A percentile compares a stretch with the other conserved stretches of the same genome.
Evolutionary conservation across 2,888 invertebrate genomes (phyloP).

Genomic region (Nemotelus pantherinus): DNA sequence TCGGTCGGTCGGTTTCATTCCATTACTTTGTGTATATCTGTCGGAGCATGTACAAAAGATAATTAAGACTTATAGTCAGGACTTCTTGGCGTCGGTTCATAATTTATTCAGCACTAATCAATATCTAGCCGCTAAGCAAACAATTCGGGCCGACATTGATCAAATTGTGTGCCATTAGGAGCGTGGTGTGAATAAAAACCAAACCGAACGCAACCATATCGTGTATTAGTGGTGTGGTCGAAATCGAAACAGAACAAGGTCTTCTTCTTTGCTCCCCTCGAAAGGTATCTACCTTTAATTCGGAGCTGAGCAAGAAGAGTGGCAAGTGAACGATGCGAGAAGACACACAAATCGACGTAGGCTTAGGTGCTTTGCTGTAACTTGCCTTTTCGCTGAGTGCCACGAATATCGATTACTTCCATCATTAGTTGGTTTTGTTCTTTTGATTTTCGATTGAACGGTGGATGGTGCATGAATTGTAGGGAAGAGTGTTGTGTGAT

Average conservation of each 20-base stretch:
- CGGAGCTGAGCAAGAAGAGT: background rate
- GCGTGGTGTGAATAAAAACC: constrained; percentile 24
- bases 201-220: background rate
- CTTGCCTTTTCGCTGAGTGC: background rate
- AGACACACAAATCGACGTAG: background rate
- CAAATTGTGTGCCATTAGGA: constrained; percentile 35
- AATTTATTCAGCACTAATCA: constrained; percentile 39
- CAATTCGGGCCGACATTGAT: constrained; percentile 35
- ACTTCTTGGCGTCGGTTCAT: constrained; percentile 36
- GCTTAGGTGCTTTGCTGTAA: background rate
- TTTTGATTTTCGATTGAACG: background rate
- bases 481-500: background rate
- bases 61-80: constrained; percentile 36
- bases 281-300: too few species aligned
- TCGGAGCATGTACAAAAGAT: constrained; percentile 14
- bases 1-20: background rate
- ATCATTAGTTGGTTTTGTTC: background rate
- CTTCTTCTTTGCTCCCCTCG: too few species aligned
- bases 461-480: background rate
- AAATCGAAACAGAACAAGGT: too few species aligned
- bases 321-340: background rate
- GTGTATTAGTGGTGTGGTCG: too few species aligned
- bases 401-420: constrained; percentile 13
- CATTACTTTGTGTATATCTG: background rate
- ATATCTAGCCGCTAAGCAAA: constrained; percentile 39